Evolutionary conservation across 1,140 invertebrate genomes (phyloP).

Genomic region (Ylistrum balloti): DNA sequence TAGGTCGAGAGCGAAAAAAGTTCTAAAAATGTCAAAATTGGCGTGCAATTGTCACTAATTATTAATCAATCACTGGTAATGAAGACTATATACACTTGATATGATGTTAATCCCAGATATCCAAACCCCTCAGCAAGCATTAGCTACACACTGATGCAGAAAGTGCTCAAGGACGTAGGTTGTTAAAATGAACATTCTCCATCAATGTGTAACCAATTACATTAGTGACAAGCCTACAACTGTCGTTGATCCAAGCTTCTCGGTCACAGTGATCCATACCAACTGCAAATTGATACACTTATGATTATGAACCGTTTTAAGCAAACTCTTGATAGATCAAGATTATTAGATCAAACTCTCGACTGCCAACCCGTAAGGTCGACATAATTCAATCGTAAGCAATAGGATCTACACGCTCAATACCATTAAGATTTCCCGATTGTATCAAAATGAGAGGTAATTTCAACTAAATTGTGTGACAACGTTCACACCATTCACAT

Average conservation of each 20-base stretch:
- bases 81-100: neutral
- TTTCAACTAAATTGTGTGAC: neutral
- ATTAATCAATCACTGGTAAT: neutral
- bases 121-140: neutral
- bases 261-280: conserved; percentile 17
- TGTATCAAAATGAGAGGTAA: neutral
- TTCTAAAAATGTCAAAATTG: neutral
- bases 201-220: neutral
- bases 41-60: neutral
- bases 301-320: conserved; percentile 20
- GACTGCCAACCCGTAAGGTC: neutral
- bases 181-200: neutral
- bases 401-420: neutral
- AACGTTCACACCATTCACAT: neutral
- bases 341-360: conserved; percentile 35
- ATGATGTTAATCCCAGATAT: neutral
- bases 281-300: conserved; percentile 26
- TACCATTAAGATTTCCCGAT: neutral
- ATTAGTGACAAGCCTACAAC: conserved; percentile 34
- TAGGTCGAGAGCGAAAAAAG: too few species aligned
- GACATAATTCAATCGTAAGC: conserved; percentile 33
- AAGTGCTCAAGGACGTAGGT: conserved; percentile 9
- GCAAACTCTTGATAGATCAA: conserved; percentile 19
- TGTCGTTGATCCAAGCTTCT: neutral
- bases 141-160: neutral